Evolutionary conservation across 2,797 vertebrate genomes (phyloP), one percentile per base, ranked within the genome.

Genomic region (Glossophaga mutica): DNA sequence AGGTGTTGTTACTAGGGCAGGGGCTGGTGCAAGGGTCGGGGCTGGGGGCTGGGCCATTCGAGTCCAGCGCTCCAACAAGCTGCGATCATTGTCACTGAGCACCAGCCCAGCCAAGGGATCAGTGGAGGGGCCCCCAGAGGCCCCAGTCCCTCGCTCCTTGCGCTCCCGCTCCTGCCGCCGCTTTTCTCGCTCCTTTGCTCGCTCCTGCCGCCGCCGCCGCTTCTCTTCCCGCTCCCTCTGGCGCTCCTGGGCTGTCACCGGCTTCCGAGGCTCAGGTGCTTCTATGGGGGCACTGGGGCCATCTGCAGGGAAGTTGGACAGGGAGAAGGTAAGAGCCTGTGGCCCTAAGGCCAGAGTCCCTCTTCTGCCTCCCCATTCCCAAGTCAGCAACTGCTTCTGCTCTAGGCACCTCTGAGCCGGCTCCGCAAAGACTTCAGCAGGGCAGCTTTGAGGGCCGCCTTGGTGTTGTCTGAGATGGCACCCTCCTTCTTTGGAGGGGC

Each of bases 191-290:
- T 99, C 99, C 91, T 98, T 98, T 1, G 99, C 99, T 7, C 99
- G 98, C 65, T 99, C 99, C 95, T 99, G 99, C 65, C 99, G 98
- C 86, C 99, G 98, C 68, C 98, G 98, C 4, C 99, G 98, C 96
- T 99, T 99, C 97, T 99, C 99, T 91, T 99, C 99, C 22, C 99
- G 97, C 78, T 99, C 99, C 2, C 99, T 98, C 95, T 99, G 99
- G 26, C 99, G 99, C 77, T 99, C 99, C 97, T 99, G 99, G 7
- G 99, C 99, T 0, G 99, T 99, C 96, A 99, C 98, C 0, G 99
- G 99, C 87, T 99, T 99, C 12, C 99, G 99, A 22, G 97, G 98
- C 50, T 99, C 99, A 1, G 98, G 90, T 1, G 98, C 97, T 71
- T 99, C 99, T 10, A 95, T 81, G 0, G 97, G 90, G 0, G 88